A percentile compares a stretch with the other conserved stretches of the same genome.
phyloP scores from a whole-genome alignment of 2,113 vertebrate genomes.

The Herpetotheres cachinnans region DNA sequence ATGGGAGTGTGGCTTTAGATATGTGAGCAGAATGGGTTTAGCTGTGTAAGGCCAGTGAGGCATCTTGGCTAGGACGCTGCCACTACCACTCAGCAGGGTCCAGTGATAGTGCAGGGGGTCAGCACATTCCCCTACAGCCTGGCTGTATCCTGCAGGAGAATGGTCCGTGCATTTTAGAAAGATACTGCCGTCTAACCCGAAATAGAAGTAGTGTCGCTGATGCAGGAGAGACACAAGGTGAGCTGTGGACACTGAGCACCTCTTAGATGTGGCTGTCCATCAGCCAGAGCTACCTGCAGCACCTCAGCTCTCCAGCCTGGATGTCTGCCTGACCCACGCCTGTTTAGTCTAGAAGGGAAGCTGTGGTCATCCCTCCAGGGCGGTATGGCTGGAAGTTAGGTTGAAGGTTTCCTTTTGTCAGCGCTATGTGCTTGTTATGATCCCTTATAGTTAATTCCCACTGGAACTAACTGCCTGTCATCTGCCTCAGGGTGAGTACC shows the following conservation, averaged over 20 bases:
- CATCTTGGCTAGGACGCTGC: background rate
- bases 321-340: background rate
- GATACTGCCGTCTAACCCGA: background rate
- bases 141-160: background rate
- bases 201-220: background rate
- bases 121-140: background rate
- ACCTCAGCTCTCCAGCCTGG: background rate
- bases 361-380: background rate
- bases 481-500: background rate
- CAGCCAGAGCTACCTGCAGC: background rate
- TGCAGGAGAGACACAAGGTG: background rate
- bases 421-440: background rate
- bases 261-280: background rate
- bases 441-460: background rate
- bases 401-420: background rate
- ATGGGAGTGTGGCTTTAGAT: background rate
- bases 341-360: background rate
- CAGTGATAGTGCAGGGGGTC: too few relatives aligned
- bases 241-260: background rate
- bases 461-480: background rate
- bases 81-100: background rate
- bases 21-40: background rate
- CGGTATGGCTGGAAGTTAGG: background rate
- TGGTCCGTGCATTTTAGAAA: background rate
- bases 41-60: background rate